Evolutionary conservation across 2,888 invertebrate species (phyloP), one percentile per base, ranked within the genome.

Genomic region (Chrysolina oricalcia): DNA sequence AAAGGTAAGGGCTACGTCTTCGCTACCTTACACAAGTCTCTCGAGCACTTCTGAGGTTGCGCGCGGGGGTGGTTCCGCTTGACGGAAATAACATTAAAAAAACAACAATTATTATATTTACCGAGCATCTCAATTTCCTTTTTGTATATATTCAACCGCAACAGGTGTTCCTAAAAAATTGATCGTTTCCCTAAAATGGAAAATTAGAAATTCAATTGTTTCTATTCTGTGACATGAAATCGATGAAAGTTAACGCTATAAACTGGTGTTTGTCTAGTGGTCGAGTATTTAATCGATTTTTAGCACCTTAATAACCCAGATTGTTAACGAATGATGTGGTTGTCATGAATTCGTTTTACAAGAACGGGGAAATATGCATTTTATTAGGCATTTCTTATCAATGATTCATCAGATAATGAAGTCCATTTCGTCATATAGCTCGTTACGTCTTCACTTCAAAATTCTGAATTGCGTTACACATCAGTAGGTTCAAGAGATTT

Each of bases 221-320:
- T 59, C n/a, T 59, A 13, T 15, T 15, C n/a, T 59, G 13, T 59
- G 59, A 15, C 27, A 59, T 27, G 23, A 27, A 59, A 35, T 35
- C 59, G 59, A 59, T 59, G 59, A 59, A 59, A 59, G 59, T 35
- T 59, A 35, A 59, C 35, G n/a, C 13, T 59, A 27, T 15, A 27
- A 9, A 59, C 11, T 27, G n/a, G 59, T 59, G 59, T 59, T 59
- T 27, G 23, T 27, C 59, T 59, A 59, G 59, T 59, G 23, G 59
- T 9, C 35, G 11, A 59, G 59, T 35, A 59, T 59, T 59, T 59
- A 59, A 35, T 35, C 59, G 59, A 59, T 17, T 59, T 35, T 59
- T 59, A 59, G 59, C 59, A 59, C 59, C 27, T 59, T 27, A 59
- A 35, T 59, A 59, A 59, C 59, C 59, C 27, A 59, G 59, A 59